Evolutionary conservation across 2,797 vertebrate genomes (phyloP).

Genomic region (Pangasius sanitwongsei): DNA sequence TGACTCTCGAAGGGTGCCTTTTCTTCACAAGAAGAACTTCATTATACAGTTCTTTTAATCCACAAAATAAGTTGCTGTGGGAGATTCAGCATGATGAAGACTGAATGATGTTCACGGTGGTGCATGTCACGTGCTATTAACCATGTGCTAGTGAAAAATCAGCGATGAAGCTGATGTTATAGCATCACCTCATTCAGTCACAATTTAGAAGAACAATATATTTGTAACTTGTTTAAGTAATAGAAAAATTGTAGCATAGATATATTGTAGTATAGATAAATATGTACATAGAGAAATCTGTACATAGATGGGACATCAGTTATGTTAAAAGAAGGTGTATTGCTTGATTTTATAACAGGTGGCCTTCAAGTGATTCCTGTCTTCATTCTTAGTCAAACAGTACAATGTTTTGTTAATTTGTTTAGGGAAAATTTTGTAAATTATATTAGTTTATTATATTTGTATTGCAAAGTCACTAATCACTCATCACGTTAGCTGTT

Average conservation of each 20-base stretch:
- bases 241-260: neutral
- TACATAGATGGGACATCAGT: neutral
- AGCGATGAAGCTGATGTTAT: neutral
- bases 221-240: neutral
- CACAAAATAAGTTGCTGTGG: neutral
- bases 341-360: neutral
- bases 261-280: neutral
- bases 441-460: neutral
- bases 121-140: neutral
- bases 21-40: neutral
- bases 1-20: neutral
- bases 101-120: neutral
- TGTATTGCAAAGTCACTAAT: neutral
- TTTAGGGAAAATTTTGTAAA: neutral
- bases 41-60: neutral
- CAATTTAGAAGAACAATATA: neutral
- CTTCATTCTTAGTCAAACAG: neutral
- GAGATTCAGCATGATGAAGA: neutral
- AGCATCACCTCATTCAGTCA: neutral
- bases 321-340: neutral
- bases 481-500: neutral
- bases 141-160: neutral
- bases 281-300: conserved; percentile 1
- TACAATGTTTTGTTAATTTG: neutral
- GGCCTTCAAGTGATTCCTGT: neutral